Conservation (phyloP, 2,113 vertebrate species). For the Pseudopodoces humilis region DNA sequence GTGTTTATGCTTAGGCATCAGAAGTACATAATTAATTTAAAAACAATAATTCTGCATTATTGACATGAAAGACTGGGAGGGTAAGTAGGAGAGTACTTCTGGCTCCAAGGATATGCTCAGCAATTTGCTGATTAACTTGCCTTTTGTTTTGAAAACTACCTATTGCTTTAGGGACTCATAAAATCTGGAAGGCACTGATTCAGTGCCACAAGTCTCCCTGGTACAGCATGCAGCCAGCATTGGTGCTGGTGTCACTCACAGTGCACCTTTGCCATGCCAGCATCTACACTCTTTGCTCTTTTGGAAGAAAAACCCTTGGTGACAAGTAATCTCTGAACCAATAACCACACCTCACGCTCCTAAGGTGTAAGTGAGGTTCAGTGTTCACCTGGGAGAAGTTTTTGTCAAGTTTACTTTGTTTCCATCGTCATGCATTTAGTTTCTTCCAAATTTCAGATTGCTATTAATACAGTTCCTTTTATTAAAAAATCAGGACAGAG, state of each 20-base stretch:
- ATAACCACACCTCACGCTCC: rapidly evolving
- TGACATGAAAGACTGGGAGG: not conserved
- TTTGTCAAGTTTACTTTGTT: not conserved
- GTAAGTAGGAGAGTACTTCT: not conserved
- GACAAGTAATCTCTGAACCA: not conserved
- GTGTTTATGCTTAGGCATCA: not conserved
- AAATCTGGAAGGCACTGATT: not conserved
- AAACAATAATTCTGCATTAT: conserved; percentile 1
- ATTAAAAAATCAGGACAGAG: not conserved
- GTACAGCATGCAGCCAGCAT: not conserved
- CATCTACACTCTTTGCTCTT: not conserved
- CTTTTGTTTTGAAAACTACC: conserved; percentile 1
- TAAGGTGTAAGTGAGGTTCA: not conserved
- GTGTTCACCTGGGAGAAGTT: not conserved
- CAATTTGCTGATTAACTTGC: conserved; percentile 17
- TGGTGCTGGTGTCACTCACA: rapidly evolving
- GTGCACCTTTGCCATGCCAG: rapidly evolving
- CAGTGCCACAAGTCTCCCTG: not conserved
- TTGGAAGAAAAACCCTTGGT: not conserved
- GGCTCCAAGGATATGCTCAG: not conserved
- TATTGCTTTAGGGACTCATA: not conserved
- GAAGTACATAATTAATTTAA: not conserved
- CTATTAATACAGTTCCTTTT: not conserved
- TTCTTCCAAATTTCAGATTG: not conserved
- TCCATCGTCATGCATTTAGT: not conserved